Conservation (phyloP, 2,797 vertebrate species). For the Malurus leucopterus region DNA sequence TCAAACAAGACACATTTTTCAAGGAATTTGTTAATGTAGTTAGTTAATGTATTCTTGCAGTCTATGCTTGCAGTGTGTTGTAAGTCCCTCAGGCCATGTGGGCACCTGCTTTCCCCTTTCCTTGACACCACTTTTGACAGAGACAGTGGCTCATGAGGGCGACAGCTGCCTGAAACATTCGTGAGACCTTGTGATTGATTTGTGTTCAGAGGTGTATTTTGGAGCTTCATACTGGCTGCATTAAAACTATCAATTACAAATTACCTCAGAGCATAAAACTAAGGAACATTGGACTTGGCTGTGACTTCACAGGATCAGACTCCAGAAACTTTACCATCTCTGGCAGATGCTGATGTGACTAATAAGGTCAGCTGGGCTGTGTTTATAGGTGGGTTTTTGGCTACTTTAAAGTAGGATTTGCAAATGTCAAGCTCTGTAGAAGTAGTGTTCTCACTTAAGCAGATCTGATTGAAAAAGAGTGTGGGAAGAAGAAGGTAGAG, state of each 20-base stretch:
- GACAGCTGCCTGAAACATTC: neutral
- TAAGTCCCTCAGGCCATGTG: neutral
- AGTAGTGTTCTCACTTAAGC: neutral
- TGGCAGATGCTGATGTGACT: neutral
- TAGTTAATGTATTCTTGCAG: neutral
- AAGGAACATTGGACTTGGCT: neutral
- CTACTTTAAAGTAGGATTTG: neutral
- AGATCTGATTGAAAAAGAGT: neutral
- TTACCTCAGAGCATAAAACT: neutral
- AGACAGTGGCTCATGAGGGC: neutral
- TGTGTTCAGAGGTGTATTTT: neutral
- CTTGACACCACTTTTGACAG: neutral
- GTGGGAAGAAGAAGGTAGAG: slow-evolving; percentile 3
- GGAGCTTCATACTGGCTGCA: neutral
- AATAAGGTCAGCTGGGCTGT: neutral
- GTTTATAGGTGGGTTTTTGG: neutral
- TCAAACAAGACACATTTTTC: neutral
- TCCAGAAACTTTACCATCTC: neutral
- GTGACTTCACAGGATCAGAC: neutral
- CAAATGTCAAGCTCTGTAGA: neutral
- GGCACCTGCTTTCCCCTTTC: neutral
- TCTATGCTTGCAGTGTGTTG: accelerated
- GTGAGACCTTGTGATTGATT: neutral
- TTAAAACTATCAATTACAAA: neutral
- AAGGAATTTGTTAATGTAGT: neutral